Evolutionary conservation across 2,888 invertebrate genomes (phyloP), one percentile per base, ranked within the genome.

Genomic region (Taenaris catops): DNA sequence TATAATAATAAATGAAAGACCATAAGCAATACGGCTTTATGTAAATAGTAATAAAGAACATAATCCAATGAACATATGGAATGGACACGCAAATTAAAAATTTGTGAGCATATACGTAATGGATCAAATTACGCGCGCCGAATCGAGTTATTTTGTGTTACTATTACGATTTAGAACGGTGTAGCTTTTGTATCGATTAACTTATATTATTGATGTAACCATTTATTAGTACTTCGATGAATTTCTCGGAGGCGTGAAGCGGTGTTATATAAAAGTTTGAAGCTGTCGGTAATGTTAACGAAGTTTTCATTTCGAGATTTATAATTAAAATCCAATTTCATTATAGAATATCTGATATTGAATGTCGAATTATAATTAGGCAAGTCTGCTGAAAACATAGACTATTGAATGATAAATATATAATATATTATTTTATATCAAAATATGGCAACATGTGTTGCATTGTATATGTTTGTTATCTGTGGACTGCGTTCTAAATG

Each of bases 251-350:
- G 23, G 63, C 65, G 60, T 66, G 69, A 62, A 67, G 55, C 54
- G 61, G 53, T 64, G 63, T 67, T 69, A 42, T 16, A 55, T 65
- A 62, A 67, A 78, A 78, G 63, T 78, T 79, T 46, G 51, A 62
- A 61, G 58, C 67, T 65, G 55, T 9, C 9, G 26, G 63, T 60
- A 61, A 62, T 63, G 59, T 61, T 55, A 51, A 61, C 47, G 56
- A 41, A 74, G 66, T 71, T 70, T 74, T 72, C 63, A 70, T 68
- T 74, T 61, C 57, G 46, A 66, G 56, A 54, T 51, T 59, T 69
- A 62, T 72, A 70, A 79, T 79, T 80, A 76, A 75, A 75, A 63
- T 61, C 56, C 57, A 59, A 76, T 73, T 78, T 71, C 37, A 59
- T 53, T 61, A 58, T 63, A 59, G 56, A 52, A 57, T 53, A 51